Conservation (phyloP, 1,140 invertebrate genomes). For the Penaeus chinensis region DNA sequence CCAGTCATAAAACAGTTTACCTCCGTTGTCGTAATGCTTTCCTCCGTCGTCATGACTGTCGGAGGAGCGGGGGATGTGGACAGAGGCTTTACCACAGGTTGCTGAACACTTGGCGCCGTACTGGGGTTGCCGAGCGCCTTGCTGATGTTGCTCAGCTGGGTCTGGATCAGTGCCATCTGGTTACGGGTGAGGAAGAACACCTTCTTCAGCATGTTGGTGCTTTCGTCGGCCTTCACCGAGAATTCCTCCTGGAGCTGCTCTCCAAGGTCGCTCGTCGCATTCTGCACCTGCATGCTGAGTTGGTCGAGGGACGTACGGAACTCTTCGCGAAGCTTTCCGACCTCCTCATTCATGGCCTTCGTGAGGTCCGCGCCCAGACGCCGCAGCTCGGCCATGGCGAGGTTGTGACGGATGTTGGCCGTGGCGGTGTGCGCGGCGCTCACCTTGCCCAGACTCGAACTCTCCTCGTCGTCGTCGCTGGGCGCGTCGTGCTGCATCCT, state of each 20-base stretch:
- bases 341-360: slow-evolving; percentile 37
- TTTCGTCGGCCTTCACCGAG: slow-evolving; percentile 32
- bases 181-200: slow-evolving; percentile 51
- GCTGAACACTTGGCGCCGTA: not conserved
- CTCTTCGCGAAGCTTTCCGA: slow-evolving; percentile 39
- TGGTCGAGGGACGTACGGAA: slow-evolving; percentile 36
- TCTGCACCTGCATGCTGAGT: slow-evolving; percentile 41
- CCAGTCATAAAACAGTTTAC: too few relatives aligned
- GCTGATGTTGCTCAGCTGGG: slow-evolving; percentile 44
- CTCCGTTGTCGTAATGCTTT: too few relatives aligned
- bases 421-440: not conserved
- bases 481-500: slow-evolving; percentile 52
- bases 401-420: slow-evolving; percentile 49
- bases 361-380: slow-evolving; percentile 49
- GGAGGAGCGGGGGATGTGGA: not conserved
- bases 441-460: not conserved
- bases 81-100: not conserved
- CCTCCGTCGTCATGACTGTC: not conserved
- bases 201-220: slow-evolving; percentile 53
- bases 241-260: slow-evolving; percentile 29
- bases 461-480: not conserved
- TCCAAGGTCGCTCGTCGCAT: slow-evolving; percentile 28
- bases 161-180: slow-evolving; percentile 43
- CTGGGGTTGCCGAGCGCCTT: not conserved
- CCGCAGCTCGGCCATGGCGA: slow-evolving; percentile 50